A percentile compares a stretch with the other conserved stretches of the same genome.
Conservation (phyloP, 2,888 invertebrate genomes). For the Allygus modestus region DNA sequence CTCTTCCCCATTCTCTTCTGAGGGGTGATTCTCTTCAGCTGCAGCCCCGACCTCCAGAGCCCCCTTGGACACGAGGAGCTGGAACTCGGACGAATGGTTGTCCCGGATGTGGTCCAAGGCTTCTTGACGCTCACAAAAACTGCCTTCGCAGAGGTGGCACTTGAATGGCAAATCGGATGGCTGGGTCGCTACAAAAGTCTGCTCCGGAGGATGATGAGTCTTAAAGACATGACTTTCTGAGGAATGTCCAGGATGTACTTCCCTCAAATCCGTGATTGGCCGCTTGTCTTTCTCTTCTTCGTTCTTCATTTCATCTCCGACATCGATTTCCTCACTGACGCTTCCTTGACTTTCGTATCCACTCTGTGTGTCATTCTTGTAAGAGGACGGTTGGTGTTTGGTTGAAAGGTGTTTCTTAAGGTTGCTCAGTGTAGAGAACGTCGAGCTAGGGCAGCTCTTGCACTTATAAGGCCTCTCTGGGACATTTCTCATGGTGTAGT, state of each 20-base stretch:
- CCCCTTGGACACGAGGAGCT: conserved; percentile 88
- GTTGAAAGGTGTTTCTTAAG: conserved; percentile 87
- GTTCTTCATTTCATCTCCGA: conserved; percentile 22
- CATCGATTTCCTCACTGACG: conserved; percentile 64
- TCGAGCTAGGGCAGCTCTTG: conserved; percentile 88
- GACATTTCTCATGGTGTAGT: conserved; percentile 80
- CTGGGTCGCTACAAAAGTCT: conserved; percentile 31
- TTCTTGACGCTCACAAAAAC: conserved; percentile 87
- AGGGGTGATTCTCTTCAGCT: conserved; percentile 68
- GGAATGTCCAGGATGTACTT: conserved; percentile 55
- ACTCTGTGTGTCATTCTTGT: conserved; percentile 62
- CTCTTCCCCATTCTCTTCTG: conserved; percentile 80
- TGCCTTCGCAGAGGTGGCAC: conserved; percentile 94
- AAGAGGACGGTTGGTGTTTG: conserved; percentile 78
- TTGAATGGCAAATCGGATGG: conserved; percentile 88
- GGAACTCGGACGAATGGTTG: conserved; percentile 87
- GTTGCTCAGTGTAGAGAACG: conserved; percentile 88
- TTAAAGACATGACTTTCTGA: conserved; percentile 28
- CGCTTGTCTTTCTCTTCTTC: conserved; percentile 56
- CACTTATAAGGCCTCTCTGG: conserved; percentile 89
- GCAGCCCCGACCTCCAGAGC: conserved; percentile 67
- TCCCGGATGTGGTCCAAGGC: conserved; percentile 90
- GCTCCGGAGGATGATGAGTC: conserved; percentile 9
- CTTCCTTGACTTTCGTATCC: conserved; percentile 67
- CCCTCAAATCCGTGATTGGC: conserved; percentile 45